Base-by-base conservation (phyloP, 1,140 invertebrate species). In the Tetraneura akinire region DNA sequence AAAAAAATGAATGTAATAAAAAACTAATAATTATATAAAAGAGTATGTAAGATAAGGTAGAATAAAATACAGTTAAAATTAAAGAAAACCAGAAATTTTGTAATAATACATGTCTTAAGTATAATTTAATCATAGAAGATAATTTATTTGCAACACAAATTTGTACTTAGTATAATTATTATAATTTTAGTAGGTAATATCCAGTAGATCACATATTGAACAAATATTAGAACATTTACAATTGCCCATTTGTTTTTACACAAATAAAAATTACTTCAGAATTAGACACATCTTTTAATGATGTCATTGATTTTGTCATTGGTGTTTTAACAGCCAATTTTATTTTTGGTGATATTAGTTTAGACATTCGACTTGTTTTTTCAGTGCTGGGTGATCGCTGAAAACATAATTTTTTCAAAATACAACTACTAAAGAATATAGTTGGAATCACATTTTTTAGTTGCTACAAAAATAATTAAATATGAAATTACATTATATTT, bases 261-360 rank as follows among this genome's bases (percentile, higher is more conserved):
- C 37, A 29, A 76, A 76, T 42, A 57, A 37, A 76, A 76, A 76
- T 76, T 76, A 76, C 73, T 76, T 76, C 37, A 60, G 53, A 23
- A 14, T 60, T 45, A 57, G 73, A 60, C 1, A 76, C 32, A 76
- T 76, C 73, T 76, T 76, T 76, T 76, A 76, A 60, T 21, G 29
- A 57, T 26, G 53, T 76, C 53, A 76, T 42, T 76, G 73, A 76
- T 57, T 76, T 60, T 26, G 73, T 76, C n/a, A 76, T 60, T 76
- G 49, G 73, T n/a, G 53, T 76, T 76, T 76, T 57, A 45, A 57
- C 29, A 45, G n/a, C 49, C 32, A 29, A 60, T 76, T 76, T 76
- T 53, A 76, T 32, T 76, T 76, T 76, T 76, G 73, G 73, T 6
- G 73, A 55, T 57, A 76, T 57, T 26, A 76, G 51, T 76, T 76